A percentile compares a stretch with the other conserved stretches of the same genome.
phyloP scores from a whole-genome alignment of 2,113 vertebrate species.

The Rhizomys pruinosus region DNA sequence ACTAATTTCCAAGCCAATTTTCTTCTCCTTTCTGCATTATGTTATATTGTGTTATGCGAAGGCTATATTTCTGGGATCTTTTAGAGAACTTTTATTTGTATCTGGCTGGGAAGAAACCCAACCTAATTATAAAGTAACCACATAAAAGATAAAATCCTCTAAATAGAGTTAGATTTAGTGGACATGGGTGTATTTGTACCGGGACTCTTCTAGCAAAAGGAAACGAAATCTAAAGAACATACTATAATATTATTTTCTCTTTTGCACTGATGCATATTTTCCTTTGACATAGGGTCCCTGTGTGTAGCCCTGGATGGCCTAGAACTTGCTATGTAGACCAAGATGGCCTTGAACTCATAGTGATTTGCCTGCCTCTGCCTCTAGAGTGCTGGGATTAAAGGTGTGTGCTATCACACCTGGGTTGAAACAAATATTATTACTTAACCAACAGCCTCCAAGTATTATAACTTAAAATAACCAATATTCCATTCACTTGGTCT shows the following conservation, averaged over 20 bases:
- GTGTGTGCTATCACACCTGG: too few species aligned
- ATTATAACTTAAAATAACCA: neutral
- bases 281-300: too few species aligned
- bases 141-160: neutral
- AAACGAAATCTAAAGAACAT: neutral
- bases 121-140: neutral
- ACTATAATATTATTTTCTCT: neutral
- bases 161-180: neutral
- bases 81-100: neutral
- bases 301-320: too few species aligned
- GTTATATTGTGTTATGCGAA: conserved; percentile 7
- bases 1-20: neutral
- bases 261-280: neutral
- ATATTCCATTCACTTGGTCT: neutral
- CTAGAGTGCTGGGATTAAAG: too few species aligned
- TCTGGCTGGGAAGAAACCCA: neutral
- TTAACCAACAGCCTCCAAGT: neutral
- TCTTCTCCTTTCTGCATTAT: neutral
- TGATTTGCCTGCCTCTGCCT: too few species aligned
- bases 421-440: neutral
- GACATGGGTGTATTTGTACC: neutral
- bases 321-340: too few species aligned
- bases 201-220: neutral
- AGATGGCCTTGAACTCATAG: too few species aligned
- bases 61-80: neutral